Base-by-base conservation (phyloP, 2,113 vertebrate species). In the Anoura caudifer region DNA sequence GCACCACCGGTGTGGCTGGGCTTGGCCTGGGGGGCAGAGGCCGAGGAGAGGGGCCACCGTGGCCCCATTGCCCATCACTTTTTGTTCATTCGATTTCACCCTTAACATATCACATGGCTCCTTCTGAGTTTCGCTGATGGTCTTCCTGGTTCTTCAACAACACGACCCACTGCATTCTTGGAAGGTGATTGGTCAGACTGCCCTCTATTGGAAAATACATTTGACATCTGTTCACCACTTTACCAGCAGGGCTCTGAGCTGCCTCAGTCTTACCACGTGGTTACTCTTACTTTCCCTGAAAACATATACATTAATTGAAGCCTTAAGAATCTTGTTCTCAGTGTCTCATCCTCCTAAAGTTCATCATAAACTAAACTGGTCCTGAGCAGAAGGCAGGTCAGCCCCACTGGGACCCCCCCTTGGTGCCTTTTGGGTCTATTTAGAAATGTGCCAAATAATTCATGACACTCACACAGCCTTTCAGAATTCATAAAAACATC, bases 151-250 rank as follows among this genome's bases (percentile, higher is more conserved):
- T 96, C 85, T 50, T 96, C 61, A 33, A 79, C 56, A 96, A 85
- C 47, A 95, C 22, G 36, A 54, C 90, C 82, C 91, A 77, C 91
- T 79, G 59, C 31, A 31, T 93, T 82, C 33, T 94, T 16, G 50
- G 84, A 54, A 54, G 43, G 56, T 93, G 93, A 79, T 52, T 67
- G 7, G 41, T 90, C 94, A 82, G 73, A 84, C 69, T 33, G 16
- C 76, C 70, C 79, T 94, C 70, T 59, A 36, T 67, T 83, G 43
- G 72, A 69, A 95, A 59, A 43, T 56, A 12, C 50, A 89, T 96
- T 95, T 87, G 83, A 95, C 95, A 95, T 90, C 96, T 96, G 85
- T 67, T 96, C 95, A 97, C 95, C 96, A 73, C 86, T 84, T 95
- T 94, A 93, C 92, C 90, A 95, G 95, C 90, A 96, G 86, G 75